Percentiles rank a stretch among this genome's conserved stretches.
Conservation (phyloP, 2,113 vertebrate species). For the Dissostichus mawsoni region DNA sequence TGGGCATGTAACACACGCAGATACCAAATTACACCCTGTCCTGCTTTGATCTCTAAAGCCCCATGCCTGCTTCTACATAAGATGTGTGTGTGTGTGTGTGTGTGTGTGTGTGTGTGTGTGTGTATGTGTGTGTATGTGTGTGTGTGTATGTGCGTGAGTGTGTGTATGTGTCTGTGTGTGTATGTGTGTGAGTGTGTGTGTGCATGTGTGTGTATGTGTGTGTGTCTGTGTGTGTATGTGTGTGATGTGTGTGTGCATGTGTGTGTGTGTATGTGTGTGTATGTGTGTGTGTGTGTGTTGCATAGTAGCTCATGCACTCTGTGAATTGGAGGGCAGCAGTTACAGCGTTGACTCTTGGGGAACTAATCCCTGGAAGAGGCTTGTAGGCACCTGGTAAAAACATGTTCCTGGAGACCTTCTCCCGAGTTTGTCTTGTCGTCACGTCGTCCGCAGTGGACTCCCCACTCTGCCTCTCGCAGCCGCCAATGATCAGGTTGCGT, state of each 20-base stretch:
- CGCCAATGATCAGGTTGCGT: slow-evolving; percentile 68
- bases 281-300: slow-evolving; percentile 27
- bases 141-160: no score
- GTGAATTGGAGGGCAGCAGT: slow-evolving; percentile 46
- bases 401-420: slow-evolving; percentile 76
- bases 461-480: slow-evolving; percentile 57
- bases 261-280: slow-evolving; percentile 6
- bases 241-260: slow-evolving; percentile 6
- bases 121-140: background rate
- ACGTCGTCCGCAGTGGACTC: slow-evolving; percentile 73
- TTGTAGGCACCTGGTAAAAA: slow-evolving; percentile 75
- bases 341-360: slow-evolving; percentile 37
- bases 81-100: slow-evolving; percentile 44
- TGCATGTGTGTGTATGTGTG: no score
- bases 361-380: slow-evolving; percentile 67
- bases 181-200: no score
- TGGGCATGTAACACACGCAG: slow-evolving; percentile 78
- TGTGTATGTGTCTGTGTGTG: no score
- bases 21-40: slow-evolving; percentile 78
- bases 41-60: slow-evolving; percentile 81
- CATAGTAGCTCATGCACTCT: slow-evolving; percentile 12
- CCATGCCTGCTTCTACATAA: slow-evolving; percentile 64
- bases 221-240: background rate
- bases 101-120: slow-evolving; percentile 30
- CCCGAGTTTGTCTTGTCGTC: slow-evolving; percentile 78